phyloP scores from a whole-genome alignment of 2,888 invertebrate genomes.

The Epirrita christyi region DNA sequence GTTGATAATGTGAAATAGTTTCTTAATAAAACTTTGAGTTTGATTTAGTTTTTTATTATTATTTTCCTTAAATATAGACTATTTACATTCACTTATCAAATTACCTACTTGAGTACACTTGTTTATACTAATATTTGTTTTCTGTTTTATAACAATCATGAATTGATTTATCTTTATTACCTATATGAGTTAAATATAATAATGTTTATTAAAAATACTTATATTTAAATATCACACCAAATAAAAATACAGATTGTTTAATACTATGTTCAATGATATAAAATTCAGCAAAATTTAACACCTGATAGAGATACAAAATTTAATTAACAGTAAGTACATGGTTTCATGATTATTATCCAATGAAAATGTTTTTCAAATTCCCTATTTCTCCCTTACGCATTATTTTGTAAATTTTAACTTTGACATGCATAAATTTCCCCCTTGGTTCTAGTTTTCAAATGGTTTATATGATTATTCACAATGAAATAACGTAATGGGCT shows the following conservation, averaged over 20 bases:
- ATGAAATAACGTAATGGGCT: too few relatives aligned
- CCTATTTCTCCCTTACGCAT: too few relatives aligned
- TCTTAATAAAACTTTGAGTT: not conserved
- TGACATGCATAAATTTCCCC: too few relatives aligned
- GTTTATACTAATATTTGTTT: not conserved
- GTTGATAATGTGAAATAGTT: too few relatives aligned
- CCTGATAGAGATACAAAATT: not conserved
- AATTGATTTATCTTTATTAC: not conserved
- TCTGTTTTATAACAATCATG: not conserved
- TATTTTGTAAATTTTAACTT: too few relatives aligned
- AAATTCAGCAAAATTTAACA: not conserved
- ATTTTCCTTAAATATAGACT: slow-evolving; percentile 10
- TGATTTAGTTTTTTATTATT: slow-evolving; percentile 8
- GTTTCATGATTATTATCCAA: too few relatives aligned
- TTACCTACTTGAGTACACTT: not conserved
- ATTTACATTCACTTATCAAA: not conserved
- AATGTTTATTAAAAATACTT: slow-evolving; percentile 33
- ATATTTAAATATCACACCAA: slow-evolving; percentile 72
- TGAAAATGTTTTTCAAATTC: too few relatives aligned
- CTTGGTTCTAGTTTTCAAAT: too few relatives aligned
- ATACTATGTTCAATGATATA: slow-evolving; percentile 25
- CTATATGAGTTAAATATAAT: not conserved
- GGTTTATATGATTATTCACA: too few relatives aligned
- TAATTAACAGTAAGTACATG: too few relatives aligned
- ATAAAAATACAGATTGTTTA: slow-evolving; percentile 48